Base-by-base conservation (phyloP, 2,888 invertebrate genomes). In the Stenodera caucasica region DNA sequence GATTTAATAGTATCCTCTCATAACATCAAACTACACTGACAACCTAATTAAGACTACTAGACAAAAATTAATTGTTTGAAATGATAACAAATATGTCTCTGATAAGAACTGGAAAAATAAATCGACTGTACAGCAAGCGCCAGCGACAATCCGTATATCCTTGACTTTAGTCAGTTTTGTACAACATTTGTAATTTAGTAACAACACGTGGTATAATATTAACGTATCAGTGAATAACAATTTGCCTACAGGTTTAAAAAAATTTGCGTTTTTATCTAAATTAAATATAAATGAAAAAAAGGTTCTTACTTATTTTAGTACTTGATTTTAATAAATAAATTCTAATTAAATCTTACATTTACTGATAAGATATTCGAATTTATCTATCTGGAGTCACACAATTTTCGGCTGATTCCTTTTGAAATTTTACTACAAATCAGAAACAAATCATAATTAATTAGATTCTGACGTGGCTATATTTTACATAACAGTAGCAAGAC, bases 151-250 rank as follows among this genome's bases (percentile, higher is more conserved):
- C 65, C 61, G 55, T 61, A 65, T 70, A 77, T 75, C 76, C 76
- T 76, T 77, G 76, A 77, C 75, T 76, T 75, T 75, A 73, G 73
- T 71, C 60, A 63, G 57, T 66, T 70, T 60, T 61, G 63, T 68
- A 66, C 61, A 58, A 56, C 53, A 59, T 55, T 67, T 65, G 66
- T 70, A 72, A 74, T 73, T 74, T 73, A 69, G 65, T 66, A 67
- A 66, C n/a, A 72, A 68, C 75, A 76, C 75, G 75, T 75, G 75
- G 73, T 71, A 67, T 66, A 58, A 63, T 67, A 71, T 68, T 69
- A 68, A 67, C 68, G 67, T 68, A 63, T 58, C 59, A 57, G 50
- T 52, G 23, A 57, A 52, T 55, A 40, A 57, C 60, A 60, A 63
- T 63, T 63, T 50, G 54, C 53, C 40, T 60, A 63, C 60, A 63